These are phyloP conservation scores for Drosophila paramelanica DNA, from an alignment of 2,888 invertebrate genomes.

Conservation along the genomic window DNA sequence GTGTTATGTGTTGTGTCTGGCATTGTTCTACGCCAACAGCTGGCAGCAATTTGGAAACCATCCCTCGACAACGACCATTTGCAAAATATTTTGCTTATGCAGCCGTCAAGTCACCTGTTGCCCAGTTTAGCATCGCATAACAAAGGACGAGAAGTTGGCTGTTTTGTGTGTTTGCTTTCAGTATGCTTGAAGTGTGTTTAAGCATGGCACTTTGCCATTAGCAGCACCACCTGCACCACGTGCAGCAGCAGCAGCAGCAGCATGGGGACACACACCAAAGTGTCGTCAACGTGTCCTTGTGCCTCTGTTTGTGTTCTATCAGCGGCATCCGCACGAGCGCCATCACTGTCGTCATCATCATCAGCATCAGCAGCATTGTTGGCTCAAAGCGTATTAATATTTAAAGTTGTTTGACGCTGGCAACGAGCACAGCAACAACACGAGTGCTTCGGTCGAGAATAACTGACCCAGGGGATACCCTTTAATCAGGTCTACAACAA, in stretches of 20 bases:
- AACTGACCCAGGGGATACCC: not conserved
- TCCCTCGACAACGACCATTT: conserved; percentile 1
- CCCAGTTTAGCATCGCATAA: conserved; percentile 16
- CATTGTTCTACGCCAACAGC: conserved; percentile 43
- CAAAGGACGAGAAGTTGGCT: conserved; percentile 4
- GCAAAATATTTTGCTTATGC: conserved; percentile 59
- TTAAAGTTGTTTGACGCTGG: conserved; percentile 67
- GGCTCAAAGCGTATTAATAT: conserved; percentile 73
- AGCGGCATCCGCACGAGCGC: conserved; percentile 34
- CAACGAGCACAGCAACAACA: conserved; percentile 21
- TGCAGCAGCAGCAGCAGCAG: conserved; percentile 10
- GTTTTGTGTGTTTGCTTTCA: conserved; percentile 56
- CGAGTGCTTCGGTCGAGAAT: not conserved
- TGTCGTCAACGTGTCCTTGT: conserved; percentile 68
- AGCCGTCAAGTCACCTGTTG: conserved; percentile 54
- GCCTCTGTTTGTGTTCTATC: conserved; percentile 34
- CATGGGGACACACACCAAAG: conserved; percentile 53
- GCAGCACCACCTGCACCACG: conserved; percentile 42
- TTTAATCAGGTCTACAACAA: not conserved
- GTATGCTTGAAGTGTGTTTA: conserved; percentile 72
- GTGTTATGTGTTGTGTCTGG: conserved; percentile 10
- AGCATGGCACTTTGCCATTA: conserved; percentile 75
- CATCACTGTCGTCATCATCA: conserved; percentile 45
- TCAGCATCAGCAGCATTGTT: conserved; percentile 30
- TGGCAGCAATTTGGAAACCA: conserved; percentile 35